Conservation (phyloP, 2,113 vertebrate genomes). For the Neodon shergylaensis region DNA sequence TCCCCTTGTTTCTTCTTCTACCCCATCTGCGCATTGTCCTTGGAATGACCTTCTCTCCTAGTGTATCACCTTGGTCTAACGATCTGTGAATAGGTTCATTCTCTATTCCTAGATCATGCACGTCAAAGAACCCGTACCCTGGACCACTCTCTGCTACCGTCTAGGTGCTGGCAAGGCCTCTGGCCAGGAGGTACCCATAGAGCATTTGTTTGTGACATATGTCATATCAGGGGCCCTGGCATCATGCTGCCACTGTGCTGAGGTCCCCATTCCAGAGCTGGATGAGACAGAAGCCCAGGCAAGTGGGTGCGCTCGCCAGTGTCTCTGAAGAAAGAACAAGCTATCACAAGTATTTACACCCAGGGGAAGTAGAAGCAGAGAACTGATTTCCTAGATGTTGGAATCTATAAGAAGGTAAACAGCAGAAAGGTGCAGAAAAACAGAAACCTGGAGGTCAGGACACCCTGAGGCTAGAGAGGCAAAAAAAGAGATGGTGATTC, state of each 20-base stretch:
- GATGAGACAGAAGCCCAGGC: background rate
- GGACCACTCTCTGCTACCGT: background rate
- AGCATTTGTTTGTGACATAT: background rate
- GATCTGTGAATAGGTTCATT: background rate
- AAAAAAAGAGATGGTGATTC: background rate
- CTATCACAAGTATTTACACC: background rate
- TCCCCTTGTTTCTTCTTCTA: background rate
- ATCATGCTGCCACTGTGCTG: background rate
- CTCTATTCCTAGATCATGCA: background rate
- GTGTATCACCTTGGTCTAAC: background rate
- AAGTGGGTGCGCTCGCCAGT: fast-evolving
- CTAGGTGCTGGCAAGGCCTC: background rate
- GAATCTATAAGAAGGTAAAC: background rate
- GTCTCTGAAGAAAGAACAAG: background rate
- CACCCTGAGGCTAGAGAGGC: background rate
- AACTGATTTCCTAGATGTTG: background rate
- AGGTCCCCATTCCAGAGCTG: background rate
- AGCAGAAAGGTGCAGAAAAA: background rate
- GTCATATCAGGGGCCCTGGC: background rate
- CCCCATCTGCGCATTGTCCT: background rate
- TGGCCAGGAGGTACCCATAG: background rate
- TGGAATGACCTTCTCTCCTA: background rate
- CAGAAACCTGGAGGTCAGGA: background rate
- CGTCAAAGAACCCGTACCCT: background rate
- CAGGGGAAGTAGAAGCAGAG: background rate